phyloP scores from a whole-genome alignment of 2,797 vertebrate species.

The Simalia tracyae region DNA sequence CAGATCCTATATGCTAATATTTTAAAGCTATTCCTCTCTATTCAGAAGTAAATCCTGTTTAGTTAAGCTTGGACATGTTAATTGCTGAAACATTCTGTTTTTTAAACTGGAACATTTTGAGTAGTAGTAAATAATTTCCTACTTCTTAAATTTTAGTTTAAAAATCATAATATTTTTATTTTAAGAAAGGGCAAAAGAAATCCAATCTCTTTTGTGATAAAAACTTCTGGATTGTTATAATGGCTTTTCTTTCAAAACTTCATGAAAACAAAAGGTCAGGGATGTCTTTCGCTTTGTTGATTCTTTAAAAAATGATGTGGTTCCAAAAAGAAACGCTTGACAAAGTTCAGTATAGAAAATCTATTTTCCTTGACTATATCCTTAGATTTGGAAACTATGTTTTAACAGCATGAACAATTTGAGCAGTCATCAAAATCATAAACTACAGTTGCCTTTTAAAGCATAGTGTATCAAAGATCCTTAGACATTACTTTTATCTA shows the following conservation, averaged over 20 bases:
- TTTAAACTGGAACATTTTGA: neutral
- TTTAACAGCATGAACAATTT: conserved; percentile 22
- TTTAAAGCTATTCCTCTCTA: too few relatives aligned
- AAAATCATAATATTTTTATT: neutral
- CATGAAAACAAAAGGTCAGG: conserved; percentile 70
- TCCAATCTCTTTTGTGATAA: conserved; percentile 23
- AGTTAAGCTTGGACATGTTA: too few relatives aligned
- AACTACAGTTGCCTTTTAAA: neutral
- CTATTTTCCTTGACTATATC: conserved; percentile 63
- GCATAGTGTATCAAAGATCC: neutral
- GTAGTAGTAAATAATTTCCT: neutral
- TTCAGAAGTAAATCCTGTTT: neutral
- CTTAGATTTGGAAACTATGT: conserved; percentile 51
- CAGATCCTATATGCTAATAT: too few relatives aligned
- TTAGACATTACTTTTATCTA: neutral
- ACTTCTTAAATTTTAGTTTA: neutral
- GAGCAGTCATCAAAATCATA: conserved; percentile 40
- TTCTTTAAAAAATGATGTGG: conserved; percentile 68
- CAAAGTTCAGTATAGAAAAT: conserved; percentile 72
- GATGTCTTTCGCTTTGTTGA: conserved; percentile 52
- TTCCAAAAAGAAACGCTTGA: conserved; percentile 67
- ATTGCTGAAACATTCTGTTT: neutral
- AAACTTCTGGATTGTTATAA: conserved; percentile 58
- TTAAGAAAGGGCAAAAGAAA: neutral
- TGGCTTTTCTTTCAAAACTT: conserved; percentile 64